Percentiles rank a stretch among this genome's conserved stretches.
Evolutionary conservation across 2,113 vertebrate species (phyloP).

Genomic region (Chrysemys picta): DNA sequence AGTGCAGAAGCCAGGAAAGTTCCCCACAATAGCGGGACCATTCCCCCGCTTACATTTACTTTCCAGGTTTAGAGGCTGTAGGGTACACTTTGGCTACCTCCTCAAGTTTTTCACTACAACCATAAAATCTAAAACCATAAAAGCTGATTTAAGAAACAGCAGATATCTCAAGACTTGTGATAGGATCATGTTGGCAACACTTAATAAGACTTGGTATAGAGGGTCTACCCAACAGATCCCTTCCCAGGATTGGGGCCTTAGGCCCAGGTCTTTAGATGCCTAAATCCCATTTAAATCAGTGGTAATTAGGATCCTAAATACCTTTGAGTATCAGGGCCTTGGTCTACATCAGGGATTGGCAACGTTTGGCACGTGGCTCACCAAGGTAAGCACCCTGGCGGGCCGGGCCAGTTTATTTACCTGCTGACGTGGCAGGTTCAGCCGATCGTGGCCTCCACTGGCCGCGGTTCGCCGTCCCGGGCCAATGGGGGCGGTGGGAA

Average conservation of each 20-base stretch:
- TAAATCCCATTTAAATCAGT: neutral
- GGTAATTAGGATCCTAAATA: neutral
- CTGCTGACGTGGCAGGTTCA: too few relatives aligned
- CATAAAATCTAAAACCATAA: neutral
- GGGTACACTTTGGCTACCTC: neutral
- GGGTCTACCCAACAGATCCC: neutral
- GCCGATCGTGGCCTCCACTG: too few relatives aligned
- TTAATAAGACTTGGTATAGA: neutral
- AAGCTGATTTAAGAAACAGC: neutral
- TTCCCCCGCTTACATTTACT: too few relatives aligned
- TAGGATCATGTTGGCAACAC: neutral
- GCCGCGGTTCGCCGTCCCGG: too few relatives aligned
- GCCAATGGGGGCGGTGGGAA: too few relatives aligned
- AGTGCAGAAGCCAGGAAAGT: too few relatives aligned
- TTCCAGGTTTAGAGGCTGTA: neutral
- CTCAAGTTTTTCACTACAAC: neutral
- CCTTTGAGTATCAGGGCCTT: neutral
- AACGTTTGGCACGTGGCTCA: too few relatives aligned
- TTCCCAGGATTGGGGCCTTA: neutral
- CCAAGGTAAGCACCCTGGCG: too few relatives aligned
- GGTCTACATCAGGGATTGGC: neutral
- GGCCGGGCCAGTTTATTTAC: too few relatives aligned
- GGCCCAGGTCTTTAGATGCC: neutral
- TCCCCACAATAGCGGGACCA: too few relatives aligned
- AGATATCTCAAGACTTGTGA: neutral